Percentiles rank a stretch among this genome's conserved stretches.
Evolutionary conservation across 2,797 vertebrate genomes (phyloP).

Genomic region (Pempheris klunzingeri): DNA sequence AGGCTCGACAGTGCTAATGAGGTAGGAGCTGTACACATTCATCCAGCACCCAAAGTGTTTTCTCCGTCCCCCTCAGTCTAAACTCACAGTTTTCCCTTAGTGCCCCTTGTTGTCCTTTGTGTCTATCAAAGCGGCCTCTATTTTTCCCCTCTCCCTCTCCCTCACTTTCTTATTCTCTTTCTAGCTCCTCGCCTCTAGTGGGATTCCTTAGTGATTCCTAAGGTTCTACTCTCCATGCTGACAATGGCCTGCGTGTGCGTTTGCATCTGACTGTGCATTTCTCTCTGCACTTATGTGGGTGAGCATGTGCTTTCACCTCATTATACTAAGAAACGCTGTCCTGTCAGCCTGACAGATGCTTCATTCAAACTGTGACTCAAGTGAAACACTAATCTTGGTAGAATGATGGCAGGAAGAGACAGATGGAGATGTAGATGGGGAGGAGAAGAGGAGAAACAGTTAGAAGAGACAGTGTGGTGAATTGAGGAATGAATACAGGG

Average conservation of each 20-base stretch:
- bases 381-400: slow-evolving; percentile 33
- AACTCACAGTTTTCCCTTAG: slow-evolving; percentile 44
- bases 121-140: slow-evolving; percentile 55
- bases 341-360: slow-evolving; percentile 32
- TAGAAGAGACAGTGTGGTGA: slow-evolving; percentile 8
- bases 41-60: slow-evolving; percentile 52
- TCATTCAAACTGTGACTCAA: slow-evolving; percentile 33
- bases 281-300: background rate
- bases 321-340: slow-evolving; percentile 41
- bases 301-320: slow-evolving; percentile 21
- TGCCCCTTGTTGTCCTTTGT: slow-evolving; percentile 38
- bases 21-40: slow-evolving; percentile 50
- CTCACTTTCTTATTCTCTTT: slow-evolving; percentile 25
- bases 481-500: slow-evolving; percentile 32
- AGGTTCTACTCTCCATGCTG: slow-evolving; percentile 24
- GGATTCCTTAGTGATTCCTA: slow-evolving; percentile 42
- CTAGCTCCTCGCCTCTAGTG: slow-evolving; percentile 1
- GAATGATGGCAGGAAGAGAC: slow-evolving; percentile 6
- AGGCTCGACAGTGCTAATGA: slow-evolving; percentile 41
- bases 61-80: slow-evolving; percentile 38
- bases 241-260: slow-evolving; percentile 22
- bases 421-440: background rate
- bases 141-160: slow-evolving; percentile 18
- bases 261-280: slow-evolving; percentile 27
- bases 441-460: background rate